Percentiles rank a stretch among this genome's conserved stretches.
Evolutionary conservation across 1,140 invertebrate species (phyloP).

Genomic region (Caenorhabditis elegans): WBcel235 BX284606.5:16096001-16096500

Average conservation of each 20-base stretch:
- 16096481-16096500: no score
- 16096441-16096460: neutral
- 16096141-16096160: slow-evolving; percentile 32
- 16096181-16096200: slow-evolving; percentile 41
- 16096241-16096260: neutral
- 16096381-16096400: slow-evolving; percentile 30
- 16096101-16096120: slow-evolving; percentile 4
- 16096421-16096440: neutral
- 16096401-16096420: slow-evolving; percentile 30
- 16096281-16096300: slow-evolving; percentile 37
- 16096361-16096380: neutral
- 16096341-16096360: neutral
- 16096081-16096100: slow-evolving; percentile 23
- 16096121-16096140: slow-evolving; percentile 17
- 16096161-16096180: slow-evolving; percentile 43
- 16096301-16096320: slow-evolving; percentile 25
- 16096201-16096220: slow-evolving; percentile 38
- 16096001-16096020: slow-evolving; percentile 34
- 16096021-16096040: slow-evolving; percentile 6
- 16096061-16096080: neutral
- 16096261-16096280: neutral
- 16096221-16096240: neutral
- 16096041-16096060: neutral
- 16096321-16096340: slow-evolving; percentile 28
- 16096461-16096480: no score